Evolutionary conservation across 2,888 invertebrate genomes (phyloP).

Genomic region (Trypoxylon attenuatum): DNA sequence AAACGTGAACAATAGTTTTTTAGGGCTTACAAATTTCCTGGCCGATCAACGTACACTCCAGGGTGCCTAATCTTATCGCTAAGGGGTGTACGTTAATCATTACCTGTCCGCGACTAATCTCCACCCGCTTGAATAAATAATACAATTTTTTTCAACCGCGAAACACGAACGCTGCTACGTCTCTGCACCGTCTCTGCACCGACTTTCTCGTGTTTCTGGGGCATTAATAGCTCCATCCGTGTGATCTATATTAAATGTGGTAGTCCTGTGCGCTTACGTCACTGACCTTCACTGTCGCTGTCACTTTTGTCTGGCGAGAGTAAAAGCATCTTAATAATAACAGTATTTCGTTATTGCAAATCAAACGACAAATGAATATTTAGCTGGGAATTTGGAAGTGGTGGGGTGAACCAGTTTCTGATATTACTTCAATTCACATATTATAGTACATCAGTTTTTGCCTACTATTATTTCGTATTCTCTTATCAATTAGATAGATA

Average conservation of each 20-base stretch:
- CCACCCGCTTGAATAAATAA: no score
- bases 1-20: constrained; percentile 61
- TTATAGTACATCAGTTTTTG: not conserved
- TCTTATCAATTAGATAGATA: not conserved
- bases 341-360: not conserved
- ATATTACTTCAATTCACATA: not conserved
- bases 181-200: no score
- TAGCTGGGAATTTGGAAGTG: no score
- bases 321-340: constrained; percentile 14
- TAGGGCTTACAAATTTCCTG: constrained; percentile 54
- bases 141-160: no score
- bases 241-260: constrained; percentile 33
- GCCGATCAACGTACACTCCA: constrained; percentile 35
- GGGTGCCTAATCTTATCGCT: no score
- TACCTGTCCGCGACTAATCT: no score
- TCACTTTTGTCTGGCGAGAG: constrained; percentile 92
- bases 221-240: constrained; percentile 13
- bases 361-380: no score
- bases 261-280: constrained; percentile 69
- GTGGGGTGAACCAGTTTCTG: no score
- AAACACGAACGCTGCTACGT: no score
- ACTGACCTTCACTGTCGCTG: constrained; percentile 96
- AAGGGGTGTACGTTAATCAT: no score
- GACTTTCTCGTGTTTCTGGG: no score
- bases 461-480: not conserved